Evolutionary conservation across 2,113 vertebrate species (phyloP).

Genomic region (Crotalus horridus): DNA sequence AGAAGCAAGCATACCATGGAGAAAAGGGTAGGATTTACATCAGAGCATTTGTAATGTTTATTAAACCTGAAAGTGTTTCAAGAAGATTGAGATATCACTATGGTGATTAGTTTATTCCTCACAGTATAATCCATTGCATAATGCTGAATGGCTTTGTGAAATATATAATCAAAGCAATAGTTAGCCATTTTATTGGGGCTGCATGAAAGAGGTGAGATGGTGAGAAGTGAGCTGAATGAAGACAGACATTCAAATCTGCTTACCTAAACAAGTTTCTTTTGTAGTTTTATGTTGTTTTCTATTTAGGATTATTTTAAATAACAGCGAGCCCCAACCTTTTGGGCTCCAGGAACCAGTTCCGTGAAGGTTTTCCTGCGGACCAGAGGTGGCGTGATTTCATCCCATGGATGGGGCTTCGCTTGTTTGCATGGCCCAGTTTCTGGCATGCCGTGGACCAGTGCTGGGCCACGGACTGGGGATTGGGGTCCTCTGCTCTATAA

Average conservation of each 20-base stretch:
- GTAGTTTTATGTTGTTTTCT: too few relatives aligned
- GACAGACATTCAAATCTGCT: neutral
- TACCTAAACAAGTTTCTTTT: too few relatives aligned
- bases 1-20: neutral
- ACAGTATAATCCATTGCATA: neutral
- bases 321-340: too few relatives aligned
- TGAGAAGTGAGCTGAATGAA: neutral
- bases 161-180: neutral
- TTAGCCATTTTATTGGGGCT: neutral
- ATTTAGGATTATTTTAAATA: too few relatives aligned
- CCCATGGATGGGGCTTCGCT: too few relatives aligned
- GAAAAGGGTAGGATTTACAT: neutral
- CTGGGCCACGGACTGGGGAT: too few relatives aligned
- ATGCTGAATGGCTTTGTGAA: neutral
- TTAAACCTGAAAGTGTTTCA: neutral
- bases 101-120: neutral
- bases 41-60: neutral
- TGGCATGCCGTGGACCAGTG: too few relatives aligned
- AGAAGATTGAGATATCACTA: neutral
- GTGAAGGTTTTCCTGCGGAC: too few relatives aligned
- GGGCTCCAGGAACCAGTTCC: too few relatives aligned
- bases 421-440: too few relatives aligned
- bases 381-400: too few relatives aligned
- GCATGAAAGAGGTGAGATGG: neutral
- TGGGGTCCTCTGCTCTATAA: too few relatives aligned